phyloP scores from a whole-genome alignment of 2,888 invertebrate genomes.

The Mantis religiosa region DNA sequence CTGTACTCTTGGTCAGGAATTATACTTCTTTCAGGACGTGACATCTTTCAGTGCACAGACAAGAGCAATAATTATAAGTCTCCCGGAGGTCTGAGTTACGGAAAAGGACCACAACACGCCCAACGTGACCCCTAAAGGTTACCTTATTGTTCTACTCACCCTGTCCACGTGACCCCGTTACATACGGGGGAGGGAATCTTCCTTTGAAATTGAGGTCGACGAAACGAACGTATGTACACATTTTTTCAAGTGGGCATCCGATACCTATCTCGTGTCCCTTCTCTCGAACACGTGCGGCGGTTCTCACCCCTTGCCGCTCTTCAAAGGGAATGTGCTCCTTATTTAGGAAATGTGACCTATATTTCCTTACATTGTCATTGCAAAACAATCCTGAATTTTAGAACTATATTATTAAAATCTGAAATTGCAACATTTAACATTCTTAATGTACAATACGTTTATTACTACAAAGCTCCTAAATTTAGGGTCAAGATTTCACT shows the following conservation, averaged over 20 bases:
- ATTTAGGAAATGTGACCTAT: background rate
- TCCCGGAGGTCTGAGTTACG: background rate
- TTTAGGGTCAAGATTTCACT: too few species aligned
- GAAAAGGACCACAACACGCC: background rate
- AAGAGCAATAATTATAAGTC: background rate
- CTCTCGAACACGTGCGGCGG: background rate
- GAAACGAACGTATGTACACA: background rate
- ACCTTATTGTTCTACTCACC: background rate
- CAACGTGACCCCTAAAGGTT: background rate
- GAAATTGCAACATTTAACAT: too few species aligned
- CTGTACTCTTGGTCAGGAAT: background rate
- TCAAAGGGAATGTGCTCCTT: background rate
- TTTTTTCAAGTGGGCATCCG: background rate
- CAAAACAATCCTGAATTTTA: too few species aligned
- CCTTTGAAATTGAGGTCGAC: background rate
- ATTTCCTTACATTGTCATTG: background rate
- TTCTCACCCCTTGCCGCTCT: background rate
- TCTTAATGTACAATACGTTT: too few species aligned
- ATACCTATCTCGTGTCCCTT: background rate
- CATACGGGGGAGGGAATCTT: background rate
- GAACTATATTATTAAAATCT: too few species aligned
- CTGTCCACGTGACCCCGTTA: background rate
- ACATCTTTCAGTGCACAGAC: background rate
- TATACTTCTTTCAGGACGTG: background rate
- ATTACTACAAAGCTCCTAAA: too few species aligned